Conservation (phyloP, 2,888 invertebrate genomes). For the Chouioia cunea region DNA sequence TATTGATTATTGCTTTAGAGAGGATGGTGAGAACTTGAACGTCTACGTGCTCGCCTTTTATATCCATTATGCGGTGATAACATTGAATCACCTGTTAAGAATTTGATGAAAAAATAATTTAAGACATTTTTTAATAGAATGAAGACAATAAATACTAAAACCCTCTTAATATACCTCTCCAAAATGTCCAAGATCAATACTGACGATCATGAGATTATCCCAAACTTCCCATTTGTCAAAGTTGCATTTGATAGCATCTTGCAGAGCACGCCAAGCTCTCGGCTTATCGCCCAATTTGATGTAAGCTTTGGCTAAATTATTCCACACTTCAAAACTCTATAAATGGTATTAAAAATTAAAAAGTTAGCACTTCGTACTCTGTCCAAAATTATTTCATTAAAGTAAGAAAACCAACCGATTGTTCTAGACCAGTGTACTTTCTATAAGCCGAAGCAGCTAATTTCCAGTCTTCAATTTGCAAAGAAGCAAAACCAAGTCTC, state of each 20-base stretch:
- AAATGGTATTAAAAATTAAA: conserved; percentile 63
- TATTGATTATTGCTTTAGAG: conserved; percentile 77
- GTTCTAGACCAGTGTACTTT: conserved; percentile 88
- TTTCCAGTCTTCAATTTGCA: conserved; percentile 84
- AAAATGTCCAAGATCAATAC: conserved; percentile 88
- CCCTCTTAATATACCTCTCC: conserved; percentile 73
- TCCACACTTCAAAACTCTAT: conserved; percentile 96
- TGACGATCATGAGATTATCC: conserved; percentile 94
- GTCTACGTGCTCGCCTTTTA: conserved; percentile 86
- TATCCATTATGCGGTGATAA: conserved; percentile 86
- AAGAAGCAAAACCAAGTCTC: conserved; percentile 86
- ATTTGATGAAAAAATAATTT: conserved; percentile 10
- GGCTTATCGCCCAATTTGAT: conserved; percentile 88
- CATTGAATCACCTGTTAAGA: conserved; percentile 76
- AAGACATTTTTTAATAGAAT: not conserved
- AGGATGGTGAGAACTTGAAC: conserved; percentile 80
- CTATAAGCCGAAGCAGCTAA: conserved; percentile 87
- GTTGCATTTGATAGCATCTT: conserved; percentile 92
- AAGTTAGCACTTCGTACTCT: not conserved
- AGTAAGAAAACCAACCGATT: conserved; percentile 68
- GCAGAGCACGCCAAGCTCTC: conserved; percentile 85
- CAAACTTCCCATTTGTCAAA: conserved; percentile 95
- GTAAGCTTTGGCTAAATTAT: conserved; percentile 95
- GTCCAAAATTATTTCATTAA: not conserved
- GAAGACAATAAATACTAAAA: not conserved